Evolutionary conservation across 2,888 invertebrate species (phyloP), one percentile per base, ranked within the genome.

Genomic region (Ormyrus labotus): DNA sequence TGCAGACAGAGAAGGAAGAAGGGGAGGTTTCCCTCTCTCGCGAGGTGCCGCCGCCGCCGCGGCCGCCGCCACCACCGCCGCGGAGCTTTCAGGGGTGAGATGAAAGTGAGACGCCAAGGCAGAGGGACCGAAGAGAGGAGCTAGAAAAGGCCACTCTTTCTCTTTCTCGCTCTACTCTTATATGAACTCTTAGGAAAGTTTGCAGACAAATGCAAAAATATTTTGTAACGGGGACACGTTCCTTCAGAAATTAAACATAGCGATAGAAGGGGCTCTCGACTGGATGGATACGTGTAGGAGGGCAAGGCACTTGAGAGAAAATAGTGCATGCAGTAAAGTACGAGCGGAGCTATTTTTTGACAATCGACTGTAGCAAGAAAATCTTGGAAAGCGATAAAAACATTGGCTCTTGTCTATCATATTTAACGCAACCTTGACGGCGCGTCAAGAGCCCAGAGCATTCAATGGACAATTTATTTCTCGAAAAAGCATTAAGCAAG

Each of bases 191-290:
- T 87, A 87, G 82, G 86, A 87, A 88, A 89, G 87, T 89, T 88
- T 83, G 85, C 88, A 88, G 88, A 89, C 89, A 88, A 88, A 88
- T 87, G 88, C 85, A 88, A 88, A 88, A 88, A 88, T 88, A 89
- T 88, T 89, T 88, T 86, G 88, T 87, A 88, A 87, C 87, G 85
- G 87, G 87, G 89, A 88, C 89, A 88, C 89, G 87, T 88, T 85
- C 82, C 86, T 48, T 84, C 85, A 85, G 87, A 87, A 88, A 88
- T 89, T 88, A 89, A 88, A 89, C 87, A 88, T 88, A 85, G 87
- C 84, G 83, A 87, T 87, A 19, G 61, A 60, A 86, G 45, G 67
- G 51, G 45, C 50, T 47, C 63, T 48, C 68, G 19, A 34, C 45
- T 64, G 19, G 19, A 69, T 61, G 45, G 19, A 48, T 3, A 50